Evolutionary conservation across 2,113 vertebrate genomes (phyloP).

Genomic region (Halcyon senegalensis): DNA sequence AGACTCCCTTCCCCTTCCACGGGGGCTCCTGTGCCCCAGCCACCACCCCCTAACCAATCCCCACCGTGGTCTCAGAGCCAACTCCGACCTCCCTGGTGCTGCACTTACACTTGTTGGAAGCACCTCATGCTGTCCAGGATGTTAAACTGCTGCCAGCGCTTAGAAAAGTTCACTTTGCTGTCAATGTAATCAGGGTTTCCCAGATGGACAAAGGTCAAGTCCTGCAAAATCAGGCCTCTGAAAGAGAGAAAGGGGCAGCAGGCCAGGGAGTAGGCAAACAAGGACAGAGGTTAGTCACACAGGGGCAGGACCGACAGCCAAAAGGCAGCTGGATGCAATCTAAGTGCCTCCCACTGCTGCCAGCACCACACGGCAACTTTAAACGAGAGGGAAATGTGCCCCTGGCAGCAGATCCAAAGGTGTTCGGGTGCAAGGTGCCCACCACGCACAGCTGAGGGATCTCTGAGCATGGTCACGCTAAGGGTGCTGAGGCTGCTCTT

Average conservation of each 20-base stretch:
- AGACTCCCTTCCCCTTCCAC: not conserved
- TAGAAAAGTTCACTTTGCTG: slow-evolving; percentile 97
- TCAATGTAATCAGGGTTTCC: slow-evolving; percentile 97
- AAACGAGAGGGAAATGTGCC: not conserved
- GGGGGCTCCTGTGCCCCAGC: not conserved
- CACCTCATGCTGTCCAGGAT: slow-evolving; percentile 98
- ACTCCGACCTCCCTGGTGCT: not conserved
- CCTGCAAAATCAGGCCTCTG: slow-evolving; percentile 97
- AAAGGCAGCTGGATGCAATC: not conserved
- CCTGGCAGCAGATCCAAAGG: not conserved
- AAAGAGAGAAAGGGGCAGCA: not conserved
- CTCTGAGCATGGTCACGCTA: not conserved
- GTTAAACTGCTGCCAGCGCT: slow-evolving; percentile 99
- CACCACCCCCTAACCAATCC: fast-evolving
- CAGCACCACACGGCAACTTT: not conserved
- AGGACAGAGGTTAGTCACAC: not conserved
- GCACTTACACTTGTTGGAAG: slow-evolving; percentile 97
- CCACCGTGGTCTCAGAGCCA: not conserved
- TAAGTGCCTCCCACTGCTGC: not conserved
- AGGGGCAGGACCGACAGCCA: not conserved
- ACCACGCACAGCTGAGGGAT: not conserved
- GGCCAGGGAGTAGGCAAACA: slow-evolving; percentile 26
- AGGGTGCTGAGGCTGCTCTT: not conserved
- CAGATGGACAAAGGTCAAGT: slow-evolving; percentile 96
- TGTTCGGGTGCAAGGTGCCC: not conserved